Evolutionary conservation across 2,888 invertebrate species (phyloP).

Genomic region (Lithophane socia): DNA sequence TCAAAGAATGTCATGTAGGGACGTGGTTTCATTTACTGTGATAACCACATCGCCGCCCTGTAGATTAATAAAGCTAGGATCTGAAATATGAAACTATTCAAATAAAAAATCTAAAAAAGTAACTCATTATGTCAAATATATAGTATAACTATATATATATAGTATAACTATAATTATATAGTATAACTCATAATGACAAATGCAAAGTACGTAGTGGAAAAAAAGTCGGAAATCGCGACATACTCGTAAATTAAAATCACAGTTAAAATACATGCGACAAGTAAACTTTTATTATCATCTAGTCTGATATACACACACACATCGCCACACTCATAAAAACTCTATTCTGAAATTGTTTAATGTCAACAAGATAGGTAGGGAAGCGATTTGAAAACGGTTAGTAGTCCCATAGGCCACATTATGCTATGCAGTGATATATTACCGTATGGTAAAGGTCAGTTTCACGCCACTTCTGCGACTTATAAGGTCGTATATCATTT

Average conservation of each 20-base stretch:
- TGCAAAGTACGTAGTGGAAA: background rate
- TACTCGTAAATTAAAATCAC: background rate
- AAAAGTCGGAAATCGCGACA: background rate
- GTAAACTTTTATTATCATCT: background rate
- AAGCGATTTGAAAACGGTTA: conserved; percentile 62
- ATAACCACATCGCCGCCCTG: background rate
- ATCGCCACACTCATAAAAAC: background rate
- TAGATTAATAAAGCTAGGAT: background rate
- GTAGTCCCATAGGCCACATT: conserved; percentile 65
- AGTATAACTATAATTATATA: too few species aligned
- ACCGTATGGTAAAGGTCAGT: conserved; percentile 60
- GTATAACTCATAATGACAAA: background rate
- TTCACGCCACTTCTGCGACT: conserved; percentile 49
- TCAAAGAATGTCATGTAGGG: too few species aligned
- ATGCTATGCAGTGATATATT: conserved; percentile 60
- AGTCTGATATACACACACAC: background rate
- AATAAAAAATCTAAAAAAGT: background rate
- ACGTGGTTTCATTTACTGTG: background rate
- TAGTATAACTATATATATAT: too few species aligned
- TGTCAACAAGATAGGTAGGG: conserved; percentile 52
- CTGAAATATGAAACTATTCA: background rate
- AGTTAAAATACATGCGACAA: conserved; percentile 21
- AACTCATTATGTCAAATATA: background rate
- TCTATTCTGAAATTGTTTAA: conserved; percentile 37
- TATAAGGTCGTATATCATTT: conserved; percentile 60